Percentiles rank a stretch among this genome's conserved stretches.
These are phyloP conservation scores for Megathymus violae DNA, from an alignment of 1,140 invertebrate genomes.

Conservation along the genomic window DNA sequence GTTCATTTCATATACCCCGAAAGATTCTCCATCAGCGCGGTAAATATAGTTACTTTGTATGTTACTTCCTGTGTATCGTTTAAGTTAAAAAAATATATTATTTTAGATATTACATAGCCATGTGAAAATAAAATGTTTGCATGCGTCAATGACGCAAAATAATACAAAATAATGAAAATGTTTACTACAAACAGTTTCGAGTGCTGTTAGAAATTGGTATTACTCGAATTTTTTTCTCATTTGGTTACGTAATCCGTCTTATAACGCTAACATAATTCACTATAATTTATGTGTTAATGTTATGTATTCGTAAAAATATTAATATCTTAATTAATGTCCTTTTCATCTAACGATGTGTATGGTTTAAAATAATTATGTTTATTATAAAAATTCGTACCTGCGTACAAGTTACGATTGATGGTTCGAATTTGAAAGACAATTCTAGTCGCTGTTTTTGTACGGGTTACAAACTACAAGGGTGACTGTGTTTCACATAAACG, in stretches of 20 bases:
- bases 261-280: slow-evolving; percentile 26
- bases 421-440: slow-evolving; percentile 5
- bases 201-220: too few species aligned
- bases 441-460: neutral
- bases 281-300: slow-evolving; percentile 51
- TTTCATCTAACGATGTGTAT: slow-evolving; percentile 57
- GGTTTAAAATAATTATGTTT: slow-evolving; percentile 59
- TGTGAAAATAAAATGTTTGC: slow-evolving; percentile 1
- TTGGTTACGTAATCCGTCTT: slow-evolving; percentile 28
- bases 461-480: slow-evolving; percentile 1
- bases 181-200: too few species aligned
- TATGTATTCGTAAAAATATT: slow-evolving; percentile 60
- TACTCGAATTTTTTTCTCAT: slow-evolving; percentile 8
- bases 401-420: slow-evolving; percentile 25
- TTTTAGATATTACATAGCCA: slow-evolving; percentile 28
- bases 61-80: neutral
- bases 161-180: too few species aligned
- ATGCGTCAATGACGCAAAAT: too few species aligned
- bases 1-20: slow-evolving; percentile 48
- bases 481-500: slow-evolving; percentile 13
- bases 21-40: slow-evolving; percentile 45
- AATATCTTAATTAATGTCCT: slow-evolving; percentile 66
- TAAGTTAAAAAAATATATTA: slow-evolving; percentile 21
- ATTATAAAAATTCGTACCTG: slow-evolving; percentile 36
- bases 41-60: slow-evolving; percentile 21